Evolutionary conservation across 2,797 vertebrate species (phyloP), one percentile per base, ranked within the genome.

Genomic region (Euphonia xanthogaster): DNA sequence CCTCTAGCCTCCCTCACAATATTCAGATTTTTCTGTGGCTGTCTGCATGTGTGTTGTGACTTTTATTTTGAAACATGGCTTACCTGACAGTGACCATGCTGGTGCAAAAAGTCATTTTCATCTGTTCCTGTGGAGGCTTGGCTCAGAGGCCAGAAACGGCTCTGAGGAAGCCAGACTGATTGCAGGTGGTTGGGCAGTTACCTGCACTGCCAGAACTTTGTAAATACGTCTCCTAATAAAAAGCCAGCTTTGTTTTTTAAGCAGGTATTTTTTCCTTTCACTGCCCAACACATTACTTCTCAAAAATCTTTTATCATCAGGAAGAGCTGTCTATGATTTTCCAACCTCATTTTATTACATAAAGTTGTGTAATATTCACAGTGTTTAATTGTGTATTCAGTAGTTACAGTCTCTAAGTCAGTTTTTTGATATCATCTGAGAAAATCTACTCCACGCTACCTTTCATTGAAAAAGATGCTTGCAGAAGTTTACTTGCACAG

Each of bases 401-500:
- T 24, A 50, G 28, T 68, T 72, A 33, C 4, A 48, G 7, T 71
- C 37, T 86, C 35, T 73, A 73, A 91, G 60, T 63, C 12, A n/a
- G 6, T 70, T 93, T 67, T 84, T 47, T 77, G 63, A 37, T 75
- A 24, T 92, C 22, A 83, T 73, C 65, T 73, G 44, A 65, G 61
- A 93, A 58, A 7, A 14, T 86, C 76, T 87, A 62, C 50, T 95
- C 40, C 54, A 60, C 30, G 7, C 44, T 84, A 77, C 21, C 17
- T 93, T 75, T 84, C 60, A 83, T 45, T 80, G 74, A 65, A 60
- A 79, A 73, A 93, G 37, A 45, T 86, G 54, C 40, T 85, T 80
- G 66, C 65, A 91, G 65, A 95, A 94, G 47, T 88, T 96, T 93
- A 48, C 72, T 94, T 94, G 57, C 81, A 92, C 58, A 77, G 71